phyloP scores from a whole-genome alignment of 2,797 vertebrate species.

The Propithecus deckenii region DNA sequence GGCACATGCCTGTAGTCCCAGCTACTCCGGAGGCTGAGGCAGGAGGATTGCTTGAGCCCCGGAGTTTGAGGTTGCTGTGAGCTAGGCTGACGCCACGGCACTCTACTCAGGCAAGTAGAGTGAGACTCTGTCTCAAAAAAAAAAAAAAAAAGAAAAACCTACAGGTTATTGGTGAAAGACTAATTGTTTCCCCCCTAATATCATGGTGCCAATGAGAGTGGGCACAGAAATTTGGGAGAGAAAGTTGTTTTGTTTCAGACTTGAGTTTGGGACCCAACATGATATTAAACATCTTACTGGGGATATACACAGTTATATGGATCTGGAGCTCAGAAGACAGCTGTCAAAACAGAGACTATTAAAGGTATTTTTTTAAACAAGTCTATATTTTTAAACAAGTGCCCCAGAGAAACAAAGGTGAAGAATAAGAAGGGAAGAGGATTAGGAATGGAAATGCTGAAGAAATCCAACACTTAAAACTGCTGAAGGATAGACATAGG shows the following conservation, averaged over 20 bases:
- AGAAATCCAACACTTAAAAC: neutral
- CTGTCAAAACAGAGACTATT: neutral
- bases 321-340: constrained; percentile 14
- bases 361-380: neutral
- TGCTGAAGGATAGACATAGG: neutral
- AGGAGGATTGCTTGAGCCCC: too few relatives aligned
- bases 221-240: neutral
- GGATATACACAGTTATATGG: neutral
- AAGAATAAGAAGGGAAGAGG: neutral
- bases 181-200: neutral
- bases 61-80: too few relatives aligned
- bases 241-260: neutral
- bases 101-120: too few relatives aligned
- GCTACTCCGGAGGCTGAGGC: too few relatives aligned
- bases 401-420: neutral
- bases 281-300: neutral
- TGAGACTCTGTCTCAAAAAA: too few relatives aligned
- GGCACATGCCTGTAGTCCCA: too few relatives aligned
- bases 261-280: neutral
- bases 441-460: constrained; percentile 14
- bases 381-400: constrained; percentile 7
- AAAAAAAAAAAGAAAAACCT: neutral
- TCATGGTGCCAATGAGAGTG: neutral
- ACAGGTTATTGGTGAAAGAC: neutral
- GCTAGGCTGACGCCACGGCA: too few relatives aligned